Evolutionary conservation across 2,113 vertebrate species (phyloP).

Genomic region (Paramisgurnus dabryanus): DNA sequence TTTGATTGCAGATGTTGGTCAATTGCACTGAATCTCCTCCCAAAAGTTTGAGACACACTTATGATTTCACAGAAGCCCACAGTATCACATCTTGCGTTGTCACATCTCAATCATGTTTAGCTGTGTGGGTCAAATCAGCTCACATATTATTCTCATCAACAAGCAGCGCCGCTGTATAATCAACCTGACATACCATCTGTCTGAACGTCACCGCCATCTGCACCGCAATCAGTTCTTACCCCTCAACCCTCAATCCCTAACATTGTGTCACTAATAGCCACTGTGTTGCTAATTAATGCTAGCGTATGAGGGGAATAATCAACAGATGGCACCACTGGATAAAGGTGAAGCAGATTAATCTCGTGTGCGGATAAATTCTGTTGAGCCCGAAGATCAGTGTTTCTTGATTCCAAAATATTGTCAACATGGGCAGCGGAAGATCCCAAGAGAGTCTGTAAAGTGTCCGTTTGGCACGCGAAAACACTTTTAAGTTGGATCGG

Average conservation of each 20-base stretch:
- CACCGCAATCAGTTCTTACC: conserved; percentile 63
- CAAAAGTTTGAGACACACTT: too few species aligned
- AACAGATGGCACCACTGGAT: conserved; percentile 71
- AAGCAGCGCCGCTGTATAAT: conserved; percentile 67
- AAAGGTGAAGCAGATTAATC: conserved; percentile 63
- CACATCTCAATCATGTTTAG: conserved; percentile 62
- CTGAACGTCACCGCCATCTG: conserved; percentile 73
- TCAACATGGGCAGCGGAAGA: too few species aligned
- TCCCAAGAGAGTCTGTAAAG: too few species aligned
- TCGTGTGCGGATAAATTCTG: conserved; percentile 58
- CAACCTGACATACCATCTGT: conserved; percentile 76
- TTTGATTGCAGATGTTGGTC: background rate
- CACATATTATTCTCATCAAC: conserved; percentile 62
- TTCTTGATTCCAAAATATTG: background rate
- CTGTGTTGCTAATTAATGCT: conserved; percentile 72
- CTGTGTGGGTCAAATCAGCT: conserved; percentile 58
- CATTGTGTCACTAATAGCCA: conserved; percentile 68
- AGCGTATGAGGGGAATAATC: conserved; percentile 69
- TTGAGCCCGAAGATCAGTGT: conserved; percentile 49
- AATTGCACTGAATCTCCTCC: background rate
- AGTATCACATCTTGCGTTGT: conserved; percentile 23
- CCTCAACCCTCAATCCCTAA: conserved; percentile 59
- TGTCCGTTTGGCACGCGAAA: too few species aligned
- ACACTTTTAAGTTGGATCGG: too few species aligned
- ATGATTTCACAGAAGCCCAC: background rate